Evolutionary conservation across 2,888 invertebrate genomes (phyloP).

Genomic region (Chymomyza amoena): DNA sequence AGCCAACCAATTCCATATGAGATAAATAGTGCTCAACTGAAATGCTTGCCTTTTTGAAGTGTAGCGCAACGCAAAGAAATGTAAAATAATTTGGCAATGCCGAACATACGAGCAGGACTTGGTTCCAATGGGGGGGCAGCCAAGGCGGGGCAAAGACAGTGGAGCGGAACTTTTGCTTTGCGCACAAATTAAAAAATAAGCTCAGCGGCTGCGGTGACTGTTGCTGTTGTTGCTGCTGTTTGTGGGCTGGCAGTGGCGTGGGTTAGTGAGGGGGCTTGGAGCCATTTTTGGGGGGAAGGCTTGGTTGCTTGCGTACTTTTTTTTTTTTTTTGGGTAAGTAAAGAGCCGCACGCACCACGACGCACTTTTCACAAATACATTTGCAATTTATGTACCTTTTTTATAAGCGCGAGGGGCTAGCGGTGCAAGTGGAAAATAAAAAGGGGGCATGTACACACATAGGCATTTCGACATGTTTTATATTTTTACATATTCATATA

Average conservation of each 20-base stretch:
- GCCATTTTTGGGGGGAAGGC: neutral
- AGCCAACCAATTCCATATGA: neutral
- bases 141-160: neutral
- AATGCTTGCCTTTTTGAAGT: neutral
- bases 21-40: neutral
- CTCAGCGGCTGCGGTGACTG: slow-evolving; percentile 24
- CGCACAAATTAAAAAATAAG: slow-evolving; percentile 51
- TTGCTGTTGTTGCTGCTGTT: slow-evolving; percentile 2
- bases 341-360: slow-evolving; percentile 38
- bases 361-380: slow-evolving; percentile 52
- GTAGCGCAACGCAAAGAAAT: slow-evolving; percentile 19
- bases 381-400: slow-evolving; percentile 52
- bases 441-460: slow-evolving; percentile 10
- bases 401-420: neutral
- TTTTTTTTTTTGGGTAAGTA: neutral
- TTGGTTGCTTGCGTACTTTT: neutral
- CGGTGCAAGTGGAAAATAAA: slow-evolving; percentile 40
- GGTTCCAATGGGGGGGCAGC: neutral
- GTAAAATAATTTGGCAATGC: slow-evolving; percentile 41
- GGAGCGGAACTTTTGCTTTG: neutral
- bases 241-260: neutral
- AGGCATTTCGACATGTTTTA: slow-evolving; percentile 18
- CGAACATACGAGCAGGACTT: neutral
- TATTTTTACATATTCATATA: slow-evolving; percentile 44
- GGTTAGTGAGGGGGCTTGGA: neutral